Conservation (phyloP, 2,113 vertebrate genomes). For the Ellobius talpinus region DNA sequence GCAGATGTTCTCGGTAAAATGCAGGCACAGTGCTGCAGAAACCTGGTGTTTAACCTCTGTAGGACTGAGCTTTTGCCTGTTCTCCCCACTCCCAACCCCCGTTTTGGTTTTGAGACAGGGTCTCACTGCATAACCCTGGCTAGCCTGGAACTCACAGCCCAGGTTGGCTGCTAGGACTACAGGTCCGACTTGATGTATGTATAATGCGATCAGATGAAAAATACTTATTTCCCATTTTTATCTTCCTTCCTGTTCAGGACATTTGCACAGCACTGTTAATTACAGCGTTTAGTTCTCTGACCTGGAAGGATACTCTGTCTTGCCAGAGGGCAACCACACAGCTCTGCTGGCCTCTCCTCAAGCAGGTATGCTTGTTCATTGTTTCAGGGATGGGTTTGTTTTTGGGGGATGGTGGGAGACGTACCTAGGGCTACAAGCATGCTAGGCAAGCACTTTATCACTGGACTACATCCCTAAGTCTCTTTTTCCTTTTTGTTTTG, state of each 20-base stretch:
- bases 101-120: too few species aligned
- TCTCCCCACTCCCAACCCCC: background rate
- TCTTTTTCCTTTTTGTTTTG: background rate
- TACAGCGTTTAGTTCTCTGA: conserved; percentile 93
- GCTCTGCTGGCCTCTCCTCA: conserved; percentile 97
- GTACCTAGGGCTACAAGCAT: background rate
- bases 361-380: conserved; percentile 88
- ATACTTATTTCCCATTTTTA: background rate
- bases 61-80: background rate
- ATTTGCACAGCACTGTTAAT: conserved; percentile 94
- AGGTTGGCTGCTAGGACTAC: background rate
- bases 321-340: conserved; percentile 95
- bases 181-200: background rate
- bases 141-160: background rate
- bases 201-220: background rate
- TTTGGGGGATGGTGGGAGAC: background rate
- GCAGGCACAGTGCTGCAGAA: background rate
- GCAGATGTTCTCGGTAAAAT: background rate
- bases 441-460: background rate
- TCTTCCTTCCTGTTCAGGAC: conserved; percentile 86
- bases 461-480: background rate
- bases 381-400: background rate
- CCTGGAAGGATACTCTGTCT: conserved; percentile 96
- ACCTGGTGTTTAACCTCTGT: background rate
- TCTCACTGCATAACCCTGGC: background rate